A percentile compares a stretch with the other conserved stretches of the same genome.
Conservation (phyloP, 2,888 invertebrate genomes). For the Aphidius colemani region DNA sequence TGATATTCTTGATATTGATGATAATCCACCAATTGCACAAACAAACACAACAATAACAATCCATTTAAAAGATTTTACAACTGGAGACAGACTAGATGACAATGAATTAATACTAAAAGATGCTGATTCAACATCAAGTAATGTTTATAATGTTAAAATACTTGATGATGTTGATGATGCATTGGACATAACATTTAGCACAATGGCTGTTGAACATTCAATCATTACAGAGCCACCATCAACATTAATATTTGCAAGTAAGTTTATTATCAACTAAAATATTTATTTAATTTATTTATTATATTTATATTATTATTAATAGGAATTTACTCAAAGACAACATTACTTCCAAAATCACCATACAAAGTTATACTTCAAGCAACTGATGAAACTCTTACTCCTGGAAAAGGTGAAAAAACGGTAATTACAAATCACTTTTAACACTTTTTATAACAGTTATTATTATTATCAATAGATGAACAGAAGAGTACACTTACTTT, state of each 20-base stretch:
- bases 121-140: constrained; percentile 57
- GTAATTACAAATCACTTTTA: constrained; percentile 46
- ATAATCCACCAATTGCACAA: constrained; percentile 60
- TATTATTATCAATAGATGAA: not conserved
- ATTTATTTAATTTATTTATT: not conserved
- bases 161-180: constrained; percentile 55
- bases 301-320: not conserved
- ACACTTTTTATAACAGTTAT: too few relatives aligned
- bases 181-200: constrained; percentile 54
- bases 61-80: constrained; percentile 48
- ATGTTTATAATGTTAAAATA: constrained; percentile 56
- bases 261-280: constrained; percentile 29
- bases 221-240: constrained; percentile 43
- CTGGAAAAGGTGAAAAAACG: constrained; percentile 56
- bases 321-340: constrained; percentile 51
- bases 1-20: constrained; percentile 63
- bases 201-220: constrained; percentile 49
- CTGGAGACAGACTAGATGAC: constrained; percentile 52
- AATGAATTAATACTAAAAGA: constrained; percentile 59
- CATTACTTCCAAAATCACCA: constrained; percentile 56
- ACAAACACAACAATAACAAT: constrained; percentile 50
- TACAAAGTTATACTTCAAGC: constrained; percentile 64
- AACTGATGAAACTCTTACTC: constrained; percentile 62
- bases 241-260: constrained; percentile 50
- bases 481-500: too few relatives aligned